phyloP scores from a whole-genome alignment of 2,797 vertebrate genomes.

The Sorex maritimensis region DNA sequence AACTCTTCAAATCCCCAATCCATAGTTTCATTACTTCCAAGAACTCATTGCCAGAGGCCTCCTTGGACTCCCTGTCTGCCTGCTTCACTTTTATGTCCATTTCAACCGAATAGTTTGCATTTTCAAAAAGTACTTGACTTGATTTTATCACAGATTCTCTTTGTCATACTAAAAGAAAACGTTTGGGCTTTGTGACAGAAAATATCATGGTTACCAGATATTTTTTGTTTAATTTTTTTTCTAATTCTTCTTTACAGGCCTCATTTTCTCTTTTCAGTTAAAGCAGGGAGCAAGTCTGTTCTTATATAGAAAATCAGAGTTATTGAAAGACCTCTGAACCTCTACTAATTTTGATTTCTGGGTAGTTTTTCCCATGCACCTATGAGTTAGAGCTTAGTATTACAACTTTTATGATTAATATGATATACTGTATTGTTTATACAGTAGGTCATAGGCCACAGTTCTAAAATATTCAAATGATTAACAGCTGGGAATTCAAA shows the following conservation, averaged over 20 bases:
- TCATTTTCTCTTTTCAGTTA: background rate
- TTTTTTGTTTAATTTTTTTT: background rate
- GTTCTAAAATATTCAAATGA: background rate
- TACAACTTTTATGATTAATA: conserved; percentile 42
- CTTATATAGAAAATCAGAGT: background rate
- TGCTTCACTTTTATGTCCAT: background rate
- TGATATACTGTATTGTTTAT: background rate
- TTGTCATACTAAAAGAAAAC: background rate
- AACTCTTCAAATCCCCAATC: no score
- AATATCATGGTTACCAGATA: background rate
- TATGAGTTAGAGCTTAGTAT: background rate
- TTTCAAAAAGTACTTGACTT: background rate
- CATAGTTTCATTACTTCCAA: background rate
- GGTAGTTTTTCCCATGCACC: background rate
- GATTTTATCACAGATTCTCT: background rate
- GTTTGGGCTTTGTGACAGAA: background rate
- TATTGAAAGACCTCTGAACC: no score
- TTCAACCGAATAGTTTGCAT: background rate
- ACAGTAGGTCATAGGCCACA: background rate
- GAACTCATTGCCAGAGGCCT: no score
- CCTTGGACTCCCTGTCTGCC: no score
- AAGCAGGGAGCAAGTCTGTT: background rate
- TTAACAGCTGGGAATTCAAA: background rate
- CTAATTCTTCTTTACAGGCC: background rate
- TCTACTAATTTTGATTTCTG: background rate